Evolutionary conservation across 2,113 vertebrate species (phyloP).

Genomic region (Struthio camelus): DNA sequence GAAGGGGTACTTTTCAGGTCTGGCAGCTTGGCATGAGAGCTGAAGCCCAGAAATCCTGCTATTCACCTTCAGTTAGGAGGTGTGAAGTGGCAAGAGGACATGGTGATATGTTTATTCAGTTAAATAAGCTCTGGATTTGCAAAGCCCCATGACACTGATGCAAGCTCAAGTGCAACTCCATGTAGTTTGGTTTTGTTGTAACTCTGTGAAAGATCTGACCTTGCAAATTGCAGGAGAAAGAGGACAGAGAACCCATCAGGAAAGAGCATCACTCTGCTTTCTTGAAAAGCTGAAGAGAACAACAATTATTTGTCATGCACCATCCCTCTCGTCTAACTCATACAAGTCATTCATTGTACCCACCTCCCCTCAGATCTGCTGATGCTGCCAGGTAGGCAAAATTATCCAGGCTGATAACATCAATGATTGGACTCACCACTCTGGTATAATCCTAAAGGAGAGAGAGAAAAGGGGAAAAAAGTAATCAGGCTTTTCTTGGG

Average conservation of each 20-base stretch:
- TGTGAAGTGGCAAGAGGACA: neutral
- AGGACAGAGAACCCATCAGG: neutral
- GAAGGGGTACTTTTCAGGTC: neutral
- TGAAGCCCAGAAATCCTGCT: neutral
- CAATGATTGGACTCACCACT: constrained; percentile 98
- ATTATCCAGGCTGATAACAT: constrained; percentile 99
- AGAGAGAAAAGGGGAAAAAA: neutral
- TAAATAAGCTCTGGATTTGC: neutral
- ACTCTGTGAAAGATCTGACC: neutral
- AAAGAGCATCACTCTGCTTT: neutral
- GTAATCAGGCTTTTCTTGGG: neutral
- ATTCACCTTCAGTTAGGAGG: neutral
- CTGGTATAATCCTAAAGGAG: constrained; percentile 89
- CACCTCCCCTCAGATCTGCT: constrained; percentile 96
- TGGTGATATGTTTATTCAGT: neutral
- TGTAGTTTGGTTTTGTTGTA: neutral
- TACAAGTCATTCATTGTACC: constrained; percentile 42
- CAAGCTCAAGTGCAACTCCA: neutral
- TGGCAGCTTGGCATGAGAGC: neutral
- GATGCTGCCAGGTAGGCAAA: constrained; percentile 98
- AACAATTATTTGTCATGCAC: neutral
- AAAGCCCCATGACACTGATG: neutral
- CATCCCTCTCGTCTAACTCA: neutral
- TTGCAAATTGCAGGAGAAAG: neutral
- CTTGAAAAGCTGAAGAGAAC: neutral